phyloP scores from a whole-genome alignment of 2,888 invertebrate species.

The Philereme transversata region DNA sequence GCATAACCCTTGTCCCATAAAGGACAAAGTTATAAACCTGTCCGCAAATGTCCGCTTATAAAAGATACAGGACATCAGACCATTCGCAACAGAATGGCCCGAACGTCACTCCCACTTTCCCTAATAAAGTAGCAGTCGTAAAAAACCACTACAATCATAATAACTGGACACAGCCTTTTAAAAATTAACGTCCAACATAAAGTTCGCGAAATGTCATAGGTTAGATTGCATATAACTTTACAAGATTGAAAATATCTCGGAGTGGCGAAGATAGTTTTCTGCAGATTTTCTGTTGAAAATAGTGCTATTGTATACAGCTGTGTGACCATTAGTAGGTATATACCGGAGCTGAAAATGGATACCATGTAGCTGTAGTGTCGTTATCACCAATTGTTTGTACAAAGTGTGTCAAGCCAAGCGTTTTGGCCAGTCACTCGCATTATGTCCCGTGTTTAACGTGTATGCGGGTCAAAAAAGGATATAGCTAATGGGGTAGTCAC shows the following conservation, averaged over 20 bases:
- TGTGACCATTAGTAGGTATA: background rate
- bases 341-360: no score
- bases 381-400: no score
- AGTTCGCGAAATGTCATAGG: constrained; percentile 38
- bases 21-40: constrained; percentile 67
- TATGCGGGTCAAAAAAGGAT: constrained; percentile 1
- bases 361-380: no score
- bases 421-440: constrained; percentile 17
- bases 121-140: constrained; percentile 75
- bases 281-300: constrained; percentile 15
- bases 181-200: constrained; percentile 64
- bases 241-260: constrained; percentile 24
- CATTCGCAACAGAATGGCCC: constrained; percentile 54
- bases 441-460: constrained; percentile 3
- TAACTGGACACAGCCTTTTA: constrained; percentile 67
- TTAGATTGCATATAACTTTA: constrained; percentile 31
- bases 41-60: constrained; percentile 64
- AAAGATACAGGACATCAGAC: constrained; percentile 66
- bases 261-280: constrained; percentile 1
- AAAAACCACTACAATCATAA: constrained; percentile 82
- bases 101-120: constrained; percentile 66
- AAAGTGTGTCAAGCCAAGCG: constrained; percentile 4
- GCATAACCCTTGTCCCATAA: constrained; percentile 55
- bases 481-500: background rate
- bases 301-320: background rate